These are phyloP conservation scores for Trisateles emortualis DNA, from an alignment of 2,888 invertebrate species.

Conservation along the genomic window DNA sequence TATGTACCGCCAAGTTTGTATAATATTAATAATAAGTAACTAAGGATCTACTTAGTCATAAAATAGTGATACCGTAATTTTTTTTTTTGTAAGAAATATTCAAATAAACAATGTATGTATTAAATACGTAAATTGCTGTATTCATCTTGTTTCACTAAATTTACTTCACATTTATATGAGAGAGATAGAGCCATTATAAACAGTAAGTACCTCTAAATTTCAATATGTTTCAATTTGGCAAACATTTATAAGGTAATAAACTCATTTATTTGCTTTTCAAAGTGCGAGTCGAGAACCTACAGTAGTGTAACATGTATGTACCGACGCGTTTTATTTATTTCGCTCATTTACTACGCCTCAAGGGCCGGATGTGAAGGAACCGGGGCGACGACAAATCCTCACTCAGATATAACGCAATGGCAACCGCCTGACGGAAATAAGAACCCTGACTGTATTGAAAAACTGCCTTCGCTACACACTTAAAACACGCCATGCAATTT, in stretches of 20 bases:
- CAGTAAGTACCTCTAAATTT: not conserved
- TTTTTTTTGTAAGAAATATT: too few species aligned
- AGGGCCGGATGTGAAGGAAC: conserved; percentile 51
- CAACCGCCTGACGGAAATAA: conserved; percentile 57
- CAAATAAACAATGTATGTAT: too few species aligned
- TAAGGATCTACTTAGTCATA: too few species aligned
- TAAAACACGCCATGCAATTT: conserved; percentile 27
- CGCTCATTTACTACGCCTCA: conserved; percentile 38
- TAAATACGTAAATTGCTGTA: too few species aligned
- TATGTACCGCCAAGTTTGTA: too few species aligned
- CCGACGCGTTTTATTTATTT: conserved; percentile 46
- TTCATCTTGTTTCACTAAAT: too few species aligned
- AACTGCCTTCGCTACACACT: conserved; percentile 29
- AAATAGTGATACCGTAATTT: too few species aligned
- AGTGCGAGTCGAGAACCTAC: conserved; percentile 26
- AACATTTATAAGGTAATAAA: conserved; percentile 21
- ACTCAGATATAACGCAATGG: conserved; percentile 52
- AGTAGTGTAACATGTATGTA: conserved; percentile 17
- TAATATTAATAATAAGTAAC: too few species aligned
- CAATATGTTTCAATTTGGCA: conserved; percentile 25
- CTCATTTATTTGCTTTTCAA: conserved; percentile 30
- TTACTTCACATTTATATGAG: too few species aligned
- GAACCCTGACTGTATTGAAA: conserved; percentile 38
- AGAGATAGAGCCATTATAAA: too few species aligned
- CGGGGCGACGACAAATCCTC: conserved; percentile 57